These are phyloP conservation scores for Therioaphis trifolii DNA, from an alignment of 2,888 invertebrate genomes.

Conservation along the genomic window DNA sequence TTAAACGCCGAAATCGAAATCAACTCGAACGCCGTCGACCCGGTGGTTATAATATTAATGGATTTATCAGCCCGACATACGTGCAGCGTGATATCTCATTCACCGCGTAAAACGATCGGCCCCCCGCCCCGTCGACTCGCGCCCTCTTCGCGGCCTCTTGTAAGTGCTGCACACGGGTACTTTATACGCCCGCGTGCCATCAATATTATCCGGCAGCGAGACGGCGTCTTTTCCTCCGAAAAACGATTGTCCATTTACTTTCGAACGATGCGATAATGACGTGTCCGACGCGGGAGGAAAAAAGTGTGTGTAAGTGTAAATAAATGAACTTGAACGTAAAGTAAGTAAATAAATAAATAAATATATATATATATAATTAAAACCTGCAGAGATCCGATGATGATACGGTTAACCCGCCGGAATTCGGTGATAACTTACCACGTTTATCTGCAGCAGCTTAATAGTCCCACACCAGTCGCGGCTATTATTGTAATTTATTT, in stretches of 20 bases:
- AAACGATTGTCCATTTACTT: constrained; percentile 10
- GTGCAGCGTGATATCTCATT: background rate
- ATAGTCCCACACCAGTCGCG: background rate
- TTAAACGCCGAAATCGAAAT: too few relatives aligned
- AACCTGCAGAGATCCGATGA: constrained; percentile 30
- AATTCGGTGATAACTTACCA: constrained; percentile 44
- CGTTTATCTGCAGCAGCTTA: constrained; percentile 50
- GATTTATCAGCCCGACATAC: background rate
- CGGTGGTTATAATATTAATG: background rate
- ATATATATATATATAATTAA: constrained; percentile 21
- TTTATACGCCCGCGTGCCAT: background rate
- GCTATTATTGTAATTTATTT: constrained; percentile 46
- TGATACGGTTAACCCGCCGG: background rate
- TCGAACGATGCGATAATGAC: constrained; percentile 7
- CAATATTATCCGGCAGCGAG: background rate
- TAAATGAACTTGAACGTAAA: too few relatives aligned
- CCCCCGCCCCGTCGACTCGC: background rate
- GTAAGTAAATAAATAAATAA: too few relatives aligned
- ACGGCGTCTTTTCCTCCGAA: background rate
- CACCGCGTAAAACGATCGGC: too few relatives aligned
- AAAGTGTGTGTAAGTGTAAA: too few relatives aligned
- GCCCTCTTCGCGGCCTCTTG: background rate
- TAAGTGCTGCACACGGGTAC: background rate
- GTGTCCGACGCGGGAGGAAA: background rate
- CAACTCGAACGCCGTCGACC: too few relatives aligned